These are phyloP conservation scores for Heteronetta atricapilla DNA, from an alignment of 2,113 vertebrate genomes.

Conservation along the genomic window DNA sequence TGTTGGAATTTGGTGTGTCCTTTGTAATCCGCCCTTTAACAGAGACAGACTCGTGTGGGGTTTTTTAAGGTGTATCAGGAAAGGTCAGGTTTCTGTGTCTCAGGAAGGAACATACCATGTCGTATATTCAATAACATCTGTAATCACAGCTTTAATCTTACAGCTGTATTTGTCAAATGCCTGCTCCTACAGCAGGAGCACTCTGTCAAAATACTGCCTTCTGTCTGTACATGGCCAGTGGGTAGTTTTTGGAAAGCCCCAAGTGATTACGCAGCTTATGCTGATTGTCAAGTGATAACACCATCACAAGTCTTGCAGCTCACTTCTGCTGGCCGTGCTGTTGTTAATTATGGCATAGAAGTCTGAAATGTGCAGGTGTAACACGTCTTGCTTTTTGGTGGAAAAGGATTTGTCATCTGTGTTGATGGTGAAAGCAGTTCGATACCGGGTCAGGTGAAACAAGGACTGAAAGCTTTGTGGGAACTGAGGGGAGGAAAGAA, in stretches of 20 bases:
- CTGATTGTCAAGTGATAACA: not conserved
- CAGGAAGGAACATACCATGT: accelerated
- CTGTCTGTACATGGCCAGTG: accelerated
- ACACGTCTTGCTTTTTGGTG: not conserved
- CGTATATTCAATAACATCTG: not conserved
- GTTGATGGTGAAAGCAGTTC: not conserved
- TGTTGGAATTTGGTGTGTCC: not conserved
- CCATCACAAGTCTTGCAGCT: not conserved
- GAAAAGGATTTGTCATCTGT: not conserved
- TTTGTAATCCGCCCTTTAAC: not conserved
- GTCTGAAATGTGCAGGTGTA: not conserved
- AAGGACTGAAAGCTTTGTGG: not conserved
- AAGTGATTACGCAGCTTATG: not conserved
- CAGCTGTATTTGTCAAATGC: not conserved
- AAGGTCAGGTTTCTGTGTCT: not conserved
- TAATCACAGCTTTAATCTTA: accelerated
- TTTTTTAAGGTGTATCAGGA: not conserved
- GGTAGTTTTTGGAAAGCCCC: not conserved
- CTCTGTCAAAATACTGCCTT: not conserved
- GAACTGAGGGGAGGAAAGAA: not conserved
- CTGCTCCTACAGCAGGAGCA: not conserved
- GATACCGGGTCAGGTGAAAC: not conserved
- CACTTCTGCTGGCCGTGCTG: accelerated
- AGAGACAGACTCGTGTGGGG: not conserved
- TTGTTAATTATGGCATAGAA: not conserved